Evolutionary conservation across 2,888 invertebrate genomes (phyloP).

Genomic region (Melanostoma scalare): DNA sequence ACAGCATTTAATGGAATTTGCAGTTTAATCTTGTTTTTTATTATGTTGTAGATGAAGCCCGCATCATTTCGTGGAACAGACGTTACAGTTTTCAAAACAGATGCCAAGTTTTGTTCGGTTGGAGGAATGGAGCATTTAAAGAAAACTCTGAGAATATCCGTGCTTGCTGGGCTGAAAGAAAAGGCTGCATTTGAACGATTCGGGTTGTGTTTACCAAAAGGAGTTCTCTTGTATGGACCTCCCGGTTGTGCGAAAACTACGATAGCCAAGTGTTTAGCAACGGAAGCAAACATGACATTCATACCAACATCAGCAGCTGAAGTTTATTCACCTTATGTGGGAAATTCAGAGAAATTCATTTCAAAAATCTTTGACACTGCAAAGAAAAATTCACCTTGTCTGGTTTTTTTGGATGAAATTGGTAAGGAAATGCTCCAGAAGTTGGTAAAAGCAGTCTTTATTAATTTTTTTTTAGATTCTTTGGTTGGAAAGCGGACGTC

Average conservation of each 20-base stretch:
- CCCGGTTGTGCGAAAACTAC: slow-evolving; percentile 87
- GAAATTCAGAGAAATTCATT: slow-evolving; percentile 85
- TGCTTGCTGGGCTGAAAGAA: slow-evolving; percentile 84
- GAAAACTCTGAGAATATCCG: slow-evolving; percentile 82
- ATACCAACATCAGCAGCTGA: slow-evolving; percentile 85
- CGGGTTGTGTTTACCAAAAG: slow-evolving; percentile 84
- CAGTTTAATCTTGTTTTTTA: not conserved
- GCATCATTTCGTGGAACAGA: slow-evolving; percentile 82
- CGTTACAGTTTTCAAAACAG: slow-evolving; percentile 80
- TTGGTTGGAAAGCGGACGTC: slow-evolving; percentile 82
- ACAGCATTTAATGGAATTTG: not conserved
- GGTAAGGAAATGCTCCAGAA: slow-evolving; percentile 78
- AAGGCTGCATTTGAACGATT: slow-evolving; percentile 83
- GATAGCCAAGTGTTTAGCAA: slow-evolving; percentile 84
- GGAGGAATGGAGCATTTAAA: slow-evolving; percentile 84
- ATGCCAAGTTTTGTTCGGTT: slow-evolving; percentile 82
- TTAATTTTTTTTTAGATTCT: slow-evolving; percentile 80
- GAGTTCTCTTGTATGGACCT: slow-evolving; percentile 85
- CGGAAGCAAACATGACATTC: slow-evolving; percentile 83
- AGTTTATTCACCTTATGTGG: slow-evolving; percentile 86
- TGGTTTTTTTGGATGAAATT: slow-evolving; percentile 86
- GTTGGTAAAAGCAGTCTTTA: not conserved
- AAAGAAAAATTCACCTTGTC: slow-evolving; percentile 84
- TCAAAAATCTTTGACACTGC: slow-evolving; percentile 85
- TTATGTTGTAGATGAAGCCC: slow-evolving; percentile 74